Percentiles rank a stretch among this genome's conserved stretches.
phyloP scores from a whole-genome alignment of 2,113 vertebrate species.

The Herpailurus yagouaroundi region DNA sequence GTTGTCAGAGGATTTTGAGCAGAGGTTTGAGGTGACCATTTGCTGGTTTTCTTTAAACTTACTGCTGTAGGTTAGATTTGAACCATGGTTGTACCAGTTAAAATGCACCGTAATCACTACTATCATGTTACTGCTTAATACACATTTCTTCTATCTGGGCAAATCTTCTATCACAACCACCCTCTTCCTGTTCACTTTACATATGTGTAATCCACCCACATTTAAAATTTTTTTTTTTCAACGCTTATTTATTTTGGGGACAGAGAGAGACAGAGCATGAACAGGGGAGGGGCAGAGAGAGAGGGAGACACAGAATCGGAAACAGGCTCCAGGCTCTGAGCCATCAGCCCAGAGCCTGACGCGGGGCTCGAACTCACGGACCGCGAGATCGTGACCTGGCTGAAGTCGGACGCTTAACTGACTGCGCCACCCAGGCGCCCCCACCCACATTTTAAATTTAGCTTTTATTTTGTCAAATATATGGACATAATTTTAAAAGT shows the following conservation, averaged over 20 bases:
- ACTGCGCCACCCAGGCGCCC: too few relatives aligned
- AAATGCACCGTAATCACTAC: neutral
- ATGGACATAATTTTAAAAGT: neutral
- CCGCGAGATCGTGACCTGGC: too few relatives aligned
- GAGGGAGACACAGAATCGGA: too few relatives aligned
- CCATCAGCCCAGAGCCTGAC: too few relatives aligned
- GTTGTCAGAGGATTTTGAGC: neutral
- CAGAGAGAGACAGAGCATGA: too few relatives aligned
- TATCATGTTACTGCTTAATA: neutral
- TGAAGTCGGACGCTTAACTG: too few relatives aligned
- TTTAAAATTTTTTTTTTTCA: too few relatives aligned
- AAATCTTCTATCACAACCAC: neutral
- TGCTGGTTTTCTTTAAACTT: neutral
- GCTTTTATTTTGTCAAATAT: slow-evolving; percentile 8
- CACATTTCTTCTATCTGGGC: neutral
- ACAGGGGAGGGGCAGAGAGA: too few relatives aligned
- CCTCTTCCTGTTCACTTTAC: neutral
- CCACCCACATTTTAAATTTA: neutral
- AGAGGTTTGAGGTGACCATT: neutral
- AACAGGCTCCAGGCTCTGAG: too few relatives aligned
- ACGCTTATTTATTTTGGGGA: too few relatives aligned
- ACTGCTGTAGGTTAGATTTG: neutral
- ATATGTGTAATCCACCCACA: neutral
- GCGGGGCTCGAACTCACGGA: too few relatives aligned
- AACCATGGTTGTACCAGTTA: neutral